These are phyloP conservation scores for Lochmaea crataegi DNA, from an alignment of 2,888 invertebrate genomes.

Conservation along the genomic window DNA sequence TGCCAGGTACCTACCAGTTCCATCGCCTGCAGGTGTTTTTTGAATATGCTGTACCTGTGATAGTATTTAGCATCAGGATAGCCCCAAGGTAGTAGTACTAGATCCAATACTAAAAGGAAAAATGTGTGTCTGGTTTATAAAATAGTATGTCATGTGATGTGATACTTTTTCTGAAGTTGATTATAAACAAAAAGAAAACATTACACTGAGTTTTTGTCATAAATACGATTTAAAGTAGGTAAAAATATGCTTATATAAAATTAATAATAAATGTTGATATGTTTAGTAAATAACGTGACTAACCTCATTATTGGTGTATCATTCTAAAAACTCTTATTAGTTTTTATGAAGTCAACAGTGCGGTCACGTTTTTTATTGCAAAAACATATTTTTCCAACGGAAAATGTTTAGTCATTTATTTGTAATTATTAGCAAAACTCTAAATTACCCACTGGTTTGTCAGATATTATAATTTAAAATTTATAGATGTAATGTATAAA, in stretches of 20 bases:
- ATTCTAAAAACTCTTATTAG: neutral
- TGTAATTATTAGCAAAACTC: too few species aligned
- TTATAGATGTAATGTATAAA: too few species aligned
- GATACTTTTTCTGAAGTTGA: constrained; percentile 11
- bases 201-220: neutral
- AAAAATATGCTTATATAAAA: neutral
- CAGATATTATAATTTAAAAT: too few species aligned
- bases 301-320: constrained; percentile 1
- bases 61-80: constrained; percentile 19
- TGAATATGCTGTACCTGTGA: constrained; percentile 27
- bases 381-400: neutral
- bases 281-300: neutral
- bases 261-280: neutral
- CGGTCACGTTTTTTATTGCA: neutral
- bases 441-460: too few species aligned
- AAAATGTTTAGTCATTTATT: too few species aligned
- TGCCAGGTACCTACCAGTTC: constrained; percentile 39
- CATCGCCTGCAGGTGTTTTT: constrained; percentile 39
- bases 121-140: constrained; percentile 5
- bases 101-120: constrained; percentile 16
- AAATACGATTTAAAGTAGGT: neutral
- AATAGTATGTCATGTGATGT: constrained; percentile 32
- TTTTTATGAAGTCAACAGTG: neutral
- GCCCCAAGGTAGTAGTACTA: constrained; percentile 21
- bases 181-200: constrained; percentile 19